These are phyloP conservation scores for Eidolon dupreanum DNA, from an alignment of 2,797 vertebrate genomes.

Conservation along the genomic window DNA sequence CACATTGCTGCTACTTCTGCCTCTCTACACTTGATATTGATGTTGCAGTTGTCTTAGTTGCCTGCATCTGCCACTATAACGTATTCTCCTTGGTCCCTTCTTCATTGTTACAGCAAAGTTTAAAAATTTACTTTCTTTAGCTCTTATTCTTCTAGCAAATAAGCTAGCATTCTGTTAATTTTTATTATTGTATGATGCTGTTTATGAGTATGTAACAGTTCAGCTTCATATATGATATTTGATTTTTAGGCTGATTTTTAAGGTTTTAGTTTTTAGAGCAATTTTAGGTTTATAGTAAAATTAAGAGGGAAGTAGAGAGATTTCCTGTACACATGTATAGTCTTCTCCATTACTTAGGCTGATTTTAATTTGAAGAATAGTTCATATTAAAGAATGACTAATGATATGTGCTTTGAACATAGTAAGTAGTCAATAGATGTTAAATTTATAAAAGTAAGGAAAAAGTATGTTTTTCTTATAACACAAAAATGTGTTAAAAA, in stretches of 20 bases:
- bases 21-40: neutral
- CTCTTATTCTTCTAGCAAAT: neutral
- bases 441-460: conserved; percentile 8
- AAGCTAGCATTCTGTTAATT: neutral
- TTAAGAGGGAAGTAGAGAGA: neutral
- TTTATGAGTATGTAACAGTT: conserved; percentile 1
- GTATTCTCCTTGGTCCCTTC: neutral
- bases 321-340: neutral
- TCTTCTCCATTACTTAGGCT: neutral
- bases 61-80: neutral
- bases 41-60: neutral
- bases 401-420: neutral
- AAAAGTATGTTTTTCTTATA: neutral
- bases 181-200: neutral
- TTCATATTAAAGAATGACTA: neutral
- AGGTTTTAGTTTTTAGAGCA: neutral
- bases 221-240: neutral
- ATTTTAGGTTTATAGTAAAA: neutral
- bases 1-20: neutral
- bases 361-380: neutral
- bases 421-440: neutral
- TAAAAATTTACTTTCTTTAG: neutral
- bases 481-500: neutral
- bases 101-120: neutral
- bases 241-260: neutral